These are phyloP conservation scores for Pagetopsis macropterus DNA, from an alignment of 2,797 vertebrate species.

Conservation along the genomic window DNA sequence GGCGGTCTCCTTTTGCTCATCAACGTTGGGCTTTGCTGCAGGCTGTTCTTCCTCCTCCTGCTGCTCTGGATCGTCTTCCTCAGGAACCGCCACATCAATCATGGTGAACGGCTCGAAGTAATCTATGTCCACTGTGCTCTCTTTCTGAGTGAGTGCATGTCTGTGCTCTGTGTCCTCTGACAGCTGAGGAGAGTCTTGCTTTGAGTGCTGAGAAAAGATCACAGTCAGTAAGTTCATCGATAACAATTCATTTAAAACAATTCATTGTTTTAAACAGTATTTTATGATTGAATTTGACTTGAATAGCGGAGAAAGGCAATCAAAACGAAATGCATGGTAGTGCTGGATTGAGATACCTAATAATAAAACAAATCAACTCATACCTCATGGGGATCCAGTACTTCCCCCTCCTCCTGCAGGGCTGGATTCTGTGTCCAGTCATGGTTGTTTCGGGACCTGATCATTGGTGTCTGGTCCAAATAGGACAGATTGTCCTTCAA, in stretches of 20 bases:
- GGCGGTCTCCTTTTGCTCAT: slow-evolving; percentile 47
- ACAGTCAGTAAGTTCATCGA: slow-evolving; percentile 22
- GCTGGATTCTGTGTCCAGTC: slow-evolving; percentile 39
- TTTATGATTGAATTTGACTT: background rate
- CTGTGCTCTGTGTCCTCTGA: slow-evolving; percentile 54
- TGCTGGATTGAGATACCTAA: background rate
- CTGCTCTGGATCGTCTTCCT: slow-evolving; percentile 65
- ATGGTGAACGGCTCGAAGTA: slow-evolving; percentile 96
- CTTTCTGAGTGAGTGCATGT: slow-evolving; percentile 60
- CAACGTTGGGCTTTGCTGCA: slow-evolving; percentile 39
- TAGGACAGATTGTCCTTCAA: slow-evolving; percentile 91
- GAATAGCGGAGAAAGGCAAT: slow-evolving; percentile 5
- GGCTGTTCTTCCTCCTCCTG: slow-evolving; percentile 43
- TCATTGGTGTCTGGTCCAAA: slow-evolving; percentile 86
- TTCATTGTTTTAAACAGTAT: slow-evolving; percentile 2
- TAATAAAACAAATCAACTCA: slow-evolving; percentile 6
- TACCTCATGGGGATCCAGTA: slow-evolving; percentile 63
- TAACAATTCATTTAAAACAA: background rate
- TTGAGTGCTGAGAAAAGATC: slow-evolving; percentile 51
- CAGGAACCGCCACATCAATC: slow-evolving; percentile 85
- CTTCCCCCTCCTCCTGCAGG: slow-evolving; percentile 53
- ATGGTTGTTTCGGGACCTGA: slow-evolving; percentile 74
- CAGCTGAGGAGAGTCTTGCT: slow-evolving; percentile 51
- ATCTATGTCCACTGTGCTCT: slow-evolving; percentile 82
- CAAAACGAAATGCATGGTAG: background rate